Evolutionary conservation across 2,113 vertebrate genomes (phyloP), one percentile per base, ranked within the genome.

Genomic region (Leptocoma aspasia): DNA sequence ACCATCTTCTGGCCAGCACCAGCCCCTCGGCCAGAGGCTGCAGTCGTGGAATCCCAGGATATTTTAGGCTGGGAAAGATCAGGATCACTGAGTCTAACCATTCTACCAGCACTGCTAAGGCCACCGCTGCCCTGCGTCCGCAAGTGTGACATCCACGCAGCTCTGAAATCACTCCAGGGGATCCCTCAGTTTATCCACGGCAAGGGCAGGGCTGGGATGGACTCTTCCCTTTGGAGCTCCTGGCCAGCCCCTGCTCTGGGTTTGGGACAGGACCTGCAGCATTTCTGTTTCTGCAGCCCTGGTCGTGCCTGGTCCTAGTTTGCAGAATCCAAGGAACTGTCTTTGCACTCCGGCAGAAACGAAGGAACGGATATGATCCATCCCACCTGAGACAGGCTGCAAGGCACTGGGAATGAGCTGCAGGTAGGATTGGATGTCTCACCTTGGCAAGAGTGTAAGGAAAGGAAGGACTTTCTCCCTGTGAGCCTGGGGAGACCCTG

Each of bases 1-100:
- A 91, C 97, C 97, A 97, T 94, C 97, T 97, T 50, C 97, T 90
- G 97, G 94, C 85, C 91, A 68, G 4, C 26, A 3, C 2, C 68
- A 61, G 82, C 45, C 72, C 66, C 50, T n/a, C 5, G 42, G 33
- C 47, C 84, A 6, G 5, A 10, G 82, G 60, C 63, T 37, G 56
- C 24, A 3, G 4, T 2, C 35, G 0, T 8, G 57, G 16, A 22
- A 14, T 6, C 35, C 4, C 35, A 1, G 19, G 3, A 3, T 4
- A 5, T 35, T 27, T 19, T 6, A 8, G 15, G 18, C 2, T 13
- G 59, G 44, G 13, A 37, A 24, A 23, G 37, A 44, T 52, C 0
- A 1, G 1, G 20, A 10, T 39, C 45, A 6, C 15, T 0, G 12
- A 57, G 26, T 19, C 26, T 6, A 27, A 9, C 12, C 31, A 3